phyloP scores from a whole-genome alignment of 2,113 vertebrate genomes.

The Tupaia chinensis region DNA sequence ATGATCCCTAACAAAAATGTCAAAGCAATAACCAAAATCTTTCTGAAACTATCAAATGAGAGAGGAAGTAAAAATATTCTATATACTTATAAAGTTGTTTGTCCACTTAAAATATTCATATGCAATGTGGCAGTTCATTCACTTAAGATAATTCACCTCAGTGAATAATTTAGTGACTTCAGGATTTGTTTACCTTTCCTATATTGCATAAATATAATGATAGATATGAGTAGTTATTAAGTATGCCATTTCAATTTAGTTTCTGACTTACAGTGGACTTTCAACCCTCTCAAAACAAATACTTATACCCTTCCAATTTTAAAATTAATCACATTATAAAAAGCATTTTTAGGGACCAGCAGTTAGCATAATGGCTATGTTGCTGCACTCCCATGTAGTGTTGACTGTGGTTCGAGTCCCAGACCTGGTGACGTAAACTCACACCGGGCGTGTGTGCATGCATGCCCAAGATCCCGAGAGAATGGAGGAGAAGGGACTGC shows the following conservation, averaged over 20 bases:
- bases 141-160: constrained; percentile 48
- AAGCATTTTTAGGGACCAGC: not conserved
- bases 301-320: not conserved
- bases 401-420: no score
- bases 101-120: constrained; percentile 62
- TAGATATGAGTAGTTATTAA: constrained; percentile 40
- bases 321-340: not conserved
- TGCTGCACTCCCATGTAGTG: no score
- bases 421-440: no score
- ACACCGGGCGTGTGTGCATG: no score
- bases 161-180: constrained; percentile 71
- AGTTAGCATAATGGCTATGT: no score
- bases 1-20: constrained; percentile 1
- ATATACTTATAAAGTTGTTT: constrained; percentile 49
- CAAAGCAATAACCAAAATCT: not conserved
- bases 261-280: constrained; percentile 5
- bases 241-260: constrained; percentile 55
- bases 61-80: constrained; percentile 19
- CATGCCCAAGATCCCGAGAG: no score
- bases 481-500: no score
- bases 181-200: constrained; percentile 55
- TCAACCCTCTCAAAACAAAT: not conserved
- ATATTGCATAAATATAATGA: constrained; percentile 36
- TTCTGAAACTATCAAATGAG: not conserved
- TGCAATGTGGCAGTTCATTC: constrained; percentile 27